Evolutionary conservation across 1,140 invertebrate genomes (phyloP).

Genomic region (Bombus soroeensis): DNA sequence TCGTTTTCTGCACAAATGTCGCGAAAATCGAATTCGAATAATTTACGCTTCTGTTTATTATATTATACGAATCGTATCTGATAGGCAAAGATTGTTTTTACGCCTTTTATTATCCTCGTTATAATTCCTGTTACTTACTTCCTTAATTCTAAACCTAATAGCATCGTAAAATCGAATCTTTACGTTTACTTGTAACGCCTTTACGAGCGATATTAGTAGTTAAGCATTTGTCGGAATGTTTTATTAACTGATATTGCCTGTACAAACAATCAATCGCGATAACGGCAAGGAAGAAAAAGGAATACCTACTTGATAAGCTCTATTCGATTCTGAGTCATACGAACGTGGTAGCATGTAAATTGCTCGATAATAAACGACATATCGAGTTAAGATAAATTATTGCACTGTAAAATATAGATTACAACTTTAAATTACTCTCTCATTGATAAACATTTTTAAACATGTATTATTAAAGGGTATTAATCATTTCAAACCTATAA

Average conservation of each 20-base stretch:
- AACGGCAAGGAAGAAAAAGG: neutral
- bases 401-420: neutral
- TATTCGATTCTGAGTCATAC: neutral
- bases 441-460: neutral
- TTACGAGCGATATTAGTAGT: neutral
- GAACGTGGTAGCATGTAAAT: neutral
- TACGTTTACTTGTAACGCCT: neutral
- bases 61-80: neutral
- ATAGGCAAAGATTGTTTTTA: slow-evolving; percentile 13
- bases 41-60: neutral
- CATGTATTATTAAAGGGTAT: accelerated
- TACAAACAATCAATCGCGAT: neutral
- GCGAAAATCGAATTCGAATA: neutral
- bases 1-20: neutral
- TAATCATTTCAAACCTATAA: neutral
- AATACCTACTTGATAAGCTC: neutral
- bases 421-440: too few species aligned
- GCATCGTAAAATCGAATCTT: neutral
- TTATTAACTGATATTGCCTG: neutral
- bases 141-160: neutral
- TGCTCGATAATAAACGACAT: neutral
- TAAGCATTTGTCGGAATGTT: neutral
- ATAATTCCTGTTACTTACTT: neutral
- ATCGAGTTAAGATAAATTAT: neutral
- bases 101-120: neutral